Conservation (phyloP, 2,797 vertebrate species). For the Rhinatrema bivittatum region DNA sequence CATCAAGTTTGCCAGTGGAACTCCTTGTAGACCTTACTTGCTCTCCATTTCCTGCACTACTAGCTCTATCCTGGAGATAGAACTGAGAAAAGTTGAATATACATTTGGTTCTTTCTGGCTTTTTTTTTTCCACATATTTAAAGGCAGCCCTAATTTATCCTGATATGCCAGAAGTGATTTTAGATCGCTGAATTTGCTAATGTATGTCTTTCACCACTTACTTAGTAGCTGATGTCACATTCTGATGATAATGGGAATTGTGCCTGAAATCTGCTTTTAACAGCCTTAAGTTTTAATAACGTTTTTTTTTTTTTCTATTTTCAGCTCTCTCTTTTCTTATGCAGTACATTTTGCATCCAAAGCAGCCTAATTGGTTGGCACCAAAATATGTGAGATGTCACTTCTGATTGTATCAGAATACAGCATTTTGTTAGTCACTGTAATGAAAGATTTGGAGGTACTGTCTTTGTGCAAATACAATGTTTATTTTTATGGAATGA, state of each 20-base stretch:
- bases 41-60: too few species aligned
- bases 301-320: constrained; percentile 10
- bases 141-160: neutral
- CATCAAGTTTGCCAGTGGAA: too few species aligned
- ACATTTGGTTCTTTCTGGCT: too few species aligned
- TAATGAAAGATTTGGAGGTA: constrained; percentile 9
- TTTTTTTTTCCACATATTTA: too few species aligned
- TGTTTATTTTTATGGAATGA: constrained; percentile 6
- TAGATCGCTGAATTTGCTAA: neutral
- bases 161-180: too few species aligned
- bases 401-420: constrained; percentile 16
- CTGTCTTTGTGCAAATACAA: constrained; percentile 4
- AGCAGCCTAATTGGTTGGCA: constrained; percentile 18
- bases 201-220: constrained; percentile 3
- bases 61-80: too few species aligned
- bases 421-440: constrained; percentile 1
- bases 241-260: constrained; percentile 16
- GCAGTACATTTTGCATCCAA: constrained; percentile 2
- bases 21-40: too few species aligned
- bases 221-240: constrained; percentile 6
- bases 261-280: constrained; percentile 20
- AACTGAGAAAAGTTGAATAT: too few species aligned
- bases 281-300: constrained; percentile 27
- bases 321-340: constrained; percentile 2
- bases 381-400: constrained; percentile 6